These are phyloP conservation scores for Spea hammondii DNA, from an alignment of 2,797 vertebrate species.

Conservation along the genomic window DNA sequence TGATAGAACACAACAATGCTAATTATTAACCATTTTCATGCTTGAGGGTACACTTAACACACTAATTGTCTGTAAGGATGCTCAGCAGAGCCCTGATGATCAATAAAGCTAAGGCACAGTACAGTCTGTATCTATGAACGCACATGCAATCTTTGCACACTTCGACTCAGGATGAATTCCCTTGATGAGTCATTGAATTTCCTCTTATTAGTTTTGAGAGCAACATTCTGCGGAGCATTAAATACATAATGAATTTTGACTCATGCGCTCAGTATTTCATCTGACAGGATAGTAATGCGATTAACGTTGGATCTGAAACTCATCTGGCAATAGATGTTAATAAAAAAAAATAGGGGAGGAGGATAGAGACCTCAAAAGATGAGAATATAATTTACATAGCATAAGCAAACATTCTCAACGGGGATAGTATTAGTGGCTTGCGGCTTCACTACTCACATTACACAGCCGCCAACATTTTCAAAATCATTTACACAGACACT, in stretches of 20 bases:
- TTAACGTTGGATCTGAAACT: constrained; percentile 49
- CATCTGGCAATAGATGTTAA: constrained; percentile 22
- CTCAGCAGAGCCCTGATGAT: constrained; percentile 6
- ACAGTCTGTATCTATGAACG: constrained; percentile 13
- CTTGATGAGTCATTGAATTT: constrained; percentile 56
- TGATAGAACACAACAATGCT: neutral
- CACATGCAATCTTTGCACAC: constrained; percentile 12
- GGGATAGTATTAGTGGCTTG: neutral
- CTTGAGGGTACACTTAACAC: constrained; percentile 18
- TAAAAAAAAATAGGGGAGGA: neutral
- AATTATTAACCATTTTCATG: neutral
- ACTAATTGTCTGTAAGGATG: constrained; percentile 24
- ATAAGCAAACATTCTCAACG: neutral
- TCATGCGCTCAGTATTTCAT: constrained; percentile 49
- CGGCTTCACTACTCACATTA: neutral
- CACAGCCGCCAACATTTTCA: no score
- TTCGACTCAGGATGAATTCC: constrained; percentile 14
- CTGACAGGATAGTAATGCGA: constrained; percentile 56
- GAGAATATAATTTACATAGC: neutral
- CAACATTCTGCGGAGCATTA: constrained; percentile 58
- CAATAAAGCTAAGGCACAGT: constrained; percentile 19
- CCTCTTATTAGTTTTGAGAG: constrained; percentile 58
- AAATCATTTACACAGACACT: no score
- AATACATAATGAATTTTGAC: constrained; percentile 61
- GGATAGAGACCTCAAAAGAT: neutral